phyloP scores from a whole-genome alignment of 2,797 vertebrate genomes.

The Xerus rutilus region DNA sequence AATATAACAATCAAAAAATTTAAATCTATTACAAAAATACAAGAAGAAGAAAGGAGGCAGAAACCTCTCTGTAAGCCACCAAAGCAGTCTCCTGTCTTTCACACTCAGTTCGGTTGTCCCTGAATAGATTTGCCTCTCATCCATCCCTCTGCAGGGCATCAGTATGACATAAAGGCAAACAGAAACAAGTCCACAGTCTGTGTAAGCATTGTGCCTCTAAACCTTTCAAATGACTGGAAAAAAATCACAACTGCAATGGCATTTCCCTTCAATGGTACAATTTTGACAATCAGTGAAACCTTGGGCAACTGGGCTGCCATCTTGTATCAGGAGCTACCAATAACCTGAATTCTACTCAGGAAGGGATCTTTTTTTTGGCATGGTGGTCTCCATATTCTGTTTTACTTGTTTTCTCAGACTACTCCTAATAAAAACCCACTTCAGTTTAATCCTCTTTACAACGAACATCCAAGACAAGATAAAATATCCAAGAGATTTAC shows the following conservation, averaged over 20 bases:
- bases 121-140: not conserved
- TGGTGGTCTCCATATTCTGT: fast-evolving
- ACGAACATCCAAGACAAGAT: not conserved
- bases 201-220: not conserved
- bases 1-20: not conserved
- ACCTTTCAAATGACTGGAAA: not conserved
- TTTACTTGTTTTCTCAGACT: not conserved
- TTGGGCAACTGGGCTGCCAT: not conserved
- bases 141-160: not conserved
- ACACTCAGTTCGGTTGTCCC: not conserved
- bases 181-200: not conserved
- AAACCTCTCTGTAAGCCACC: not conserved
- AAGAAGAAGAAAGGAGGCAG: not conserved
- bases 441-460: not conserved
- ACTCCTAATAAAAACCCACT: not conserved
- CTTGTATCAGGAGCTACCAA: not conserved
- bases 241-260: not conserved
- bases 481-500: not conserved
- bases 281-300: not conserved
- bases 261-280: not conserved
- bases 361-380: not conserved
- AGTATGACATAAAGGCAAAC: not conserved
- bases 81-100: not conserved
- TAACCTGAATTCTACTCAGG: not conserved
- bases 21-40: not conserved